These are phyloP conservation scores for Hepsetus odoe DNA, from an alignment of 2,113 vertebrate species.

Conservation along the genomic window DNA sequence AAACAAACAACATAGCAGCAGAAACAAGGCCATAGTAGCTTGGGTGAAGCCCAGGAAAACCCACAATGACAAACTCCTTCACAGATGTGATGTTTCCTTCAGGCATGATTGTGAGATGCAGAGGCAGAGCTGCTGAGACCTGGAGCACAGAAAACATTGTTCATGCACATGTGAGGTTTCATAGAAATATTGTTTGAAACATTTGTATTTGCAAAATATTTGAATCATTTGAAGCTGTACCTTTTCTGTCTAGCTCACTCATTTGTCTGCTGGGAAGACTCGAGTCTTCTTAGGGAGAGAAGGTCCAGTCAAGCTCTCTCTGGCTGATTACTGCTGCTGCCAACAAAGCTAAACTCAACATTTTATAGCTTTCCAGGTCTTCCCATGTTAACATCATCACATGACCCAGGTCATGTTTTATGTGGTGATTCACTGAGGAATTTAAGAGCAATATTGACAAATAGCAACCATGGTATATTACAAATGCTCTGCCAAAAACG, in stretches of 20 bases:
- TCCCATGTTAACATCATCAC: background rate
- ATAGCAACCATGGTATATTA: no score
- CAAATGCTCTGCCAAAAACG: no score
- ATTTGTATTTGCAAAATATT: background rate
- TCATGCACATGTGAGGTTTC: no score
- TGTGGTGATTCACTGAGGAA: background rate
- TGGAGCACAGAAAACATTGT: background rate
- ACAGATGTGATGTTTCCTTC: constrained; percentile 56
- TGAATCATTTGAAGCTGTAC: no score
- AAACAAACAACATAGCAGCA: constrained; percentile 51
- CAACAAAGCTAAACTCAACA: background rate
- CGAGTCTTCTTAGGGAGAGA: background rate
- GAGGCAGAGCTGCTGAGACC: no score
- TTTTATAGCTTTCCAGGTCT: background rate
- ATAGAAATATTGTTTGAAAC: background rate
- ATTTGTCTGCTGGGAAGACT: background rate
- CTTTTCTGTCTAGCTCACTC: no score
- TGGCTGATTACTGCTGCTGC: background rate
- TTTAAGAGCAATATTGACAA: no score
- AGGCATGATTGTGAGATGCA: constrained; percentile 54
- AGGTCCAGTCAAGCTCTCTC: background rate
- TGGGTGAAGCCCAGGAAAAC: constrained; percentile 58
- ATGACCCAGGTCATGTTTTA: background rate
- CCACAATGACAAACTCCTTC: constrained; percentile 56
- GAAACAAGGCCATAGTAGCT: constrained; percentile 46